Base-by-base conservation (phyloP, 35 echinoderm and acorn worm species). In the Acanthaster planci region DNA sequence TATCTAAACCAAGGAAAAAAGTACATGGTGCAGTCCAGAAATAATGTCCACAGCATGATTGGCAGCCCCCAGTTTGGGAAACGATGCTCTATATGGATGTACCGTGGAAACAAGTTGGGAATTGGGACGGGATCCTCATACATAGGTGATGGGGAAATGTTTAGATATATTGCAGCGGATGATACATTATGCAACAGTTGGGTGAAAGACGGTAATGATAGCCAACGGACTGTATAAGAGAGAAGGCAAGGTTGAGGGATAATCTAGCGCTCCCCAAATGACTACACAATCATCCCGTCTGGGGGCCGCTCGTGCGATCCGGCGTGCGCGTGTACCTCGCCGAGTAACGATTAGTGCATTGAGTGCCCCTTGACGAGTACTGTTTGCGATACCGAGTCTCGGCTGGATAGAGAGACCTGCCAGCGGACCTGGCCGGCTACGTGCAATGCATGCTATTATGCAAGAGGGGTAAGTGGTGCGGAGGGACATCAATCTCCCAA, bases 261-360 rank as follows among this genome's bases (percentile, higher is more conserved):
- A 34, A 72, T n/a, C n/a, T 72, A 34, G 34, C 64, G 42, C 42
- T 47, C 64, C 14, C 15, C 22, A 10, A 12, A 72, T 72, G 64
- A 72, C 23, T 72, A 26, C 22, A 72, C 64, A 72, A n/a, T 72
- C 64, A 26, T 31, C 29, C 29, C 10, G 64, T 26, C 26, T 72
- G 7, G 18, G 30, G 26, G 34, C 14, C 64, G 23, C 64, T 9
- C 9, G 26, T 72, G 7, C 21, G 34, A 21, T 72, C 4, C 64
- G 27, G 56, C 64, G 64, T 72, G 64, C 23, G 64, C 14, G 64
- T 72, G 64, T 72, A 34, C 19, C 23, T 34, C 22, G 42, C 26
- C 64, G 64, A 72, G 64, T 72, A 34, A 72, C 64, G 64, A 72
- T 72, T 72, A 72, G 64, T 72, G 64, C 64, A 34, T 31, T 34